Evolutionary conservation across 2,797 vertebrate genomes (phyloP), one percentile per base, ranked within the genome.

Genomic region (Acomys russatus): DNA sequence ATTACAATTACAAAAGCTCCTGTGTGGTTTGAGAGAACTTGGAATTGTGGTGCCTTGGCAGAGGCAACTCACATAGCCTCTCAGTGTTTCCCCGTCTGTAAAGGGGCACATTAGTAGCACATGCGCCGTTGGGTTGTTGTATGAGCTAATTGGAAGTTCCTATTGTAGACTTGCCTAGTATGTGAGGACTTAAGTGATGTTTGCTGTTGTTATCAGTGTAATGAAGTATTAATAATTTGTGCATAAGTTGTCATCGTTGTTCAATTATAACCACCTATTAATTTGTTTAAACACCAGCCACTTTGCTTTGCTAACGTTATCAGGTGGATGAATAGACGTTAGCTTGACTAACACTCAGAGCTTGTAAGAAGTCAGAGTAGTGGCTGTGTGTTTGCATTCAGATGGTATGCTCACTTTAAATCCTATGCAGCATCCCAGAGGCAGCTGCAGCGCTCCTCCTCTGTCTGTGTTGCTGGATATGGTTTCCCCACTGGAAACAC

Each of bases 321-420:
- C 11, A 79, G 33, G n/a, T 56, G 8, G 70, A 71, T 28, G 28
- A 76, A 63, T 33, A 28, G 8, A 63, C 56, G 79, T 88, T 68
- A 95, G 83, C 30, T 14, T 86, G 30, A 33, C 49, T 59, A 33
- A 74, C 51, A 35, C 30, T 91, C 74, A 63, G 70, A 93, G 51
- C 56, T 70, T 63, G 56, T 83, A 73, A 15, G n/a, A 22, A 88
- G 76, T 91, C 49, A 49, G 5, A 35, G 6, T 10, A 80, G 17
- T 73, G 38, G 35, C 25, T 20, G 49, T 30, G 15, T 84, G 61
- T 88, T 79, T 94, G 10, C 70, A 35, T 90, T 88, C 70, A 79
- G 70, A 22, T 76, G 33, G 6, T 56, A 76, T 91, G 66, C 90
- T 94, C 68, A 87, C 38, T 61, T 96, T 54, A 33, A 91, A 88